A percentile compares a stretch with the other conserved stretches of the same genome.
Evolutionary conservation across 2,888 invertebrate species (phyloP).

Genomic region (Chironomus riparius): DNA sequence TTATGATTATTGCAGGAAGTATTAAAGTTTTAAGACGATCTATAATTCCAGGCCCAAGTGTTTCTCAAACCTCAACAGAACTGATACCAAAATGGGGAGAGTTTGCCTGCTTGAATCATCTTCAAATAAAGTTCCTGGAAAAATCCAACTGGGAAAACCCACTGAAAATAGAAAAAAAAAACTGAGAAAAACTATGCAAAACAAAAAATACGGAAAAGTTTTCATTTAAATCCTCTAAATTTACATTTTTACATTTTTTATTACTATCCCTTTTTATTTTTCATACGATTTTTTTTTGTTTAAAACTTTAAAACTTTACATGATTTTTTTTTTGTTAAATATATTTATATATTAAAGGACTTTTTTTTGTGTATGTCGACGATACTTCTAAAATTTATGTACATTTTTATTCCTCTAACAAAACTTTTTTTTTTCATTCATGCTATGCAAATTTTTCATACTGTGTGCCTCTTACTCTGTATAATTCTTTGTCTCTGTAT

Average conservation of each 20-base stretch:
- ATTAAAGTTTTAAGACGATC: too few species aligned
- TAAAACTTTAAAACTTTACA: constrained; percentile 23
- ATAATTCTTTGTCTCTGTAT: not conserved
- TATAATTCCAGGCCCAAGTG: too few species aligned
- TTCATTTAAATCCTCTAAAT: constrained; percentile 15
- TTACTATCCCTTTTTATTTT: constrained; percentile 13
- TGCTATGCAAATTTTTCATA: too few species aligned
- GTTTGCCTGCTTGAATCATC: too few species aligned
- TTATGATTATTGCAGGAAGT: too few species aligned
- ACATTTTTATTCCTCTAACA: not conserved
- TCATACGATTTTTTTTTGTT: not conserved
- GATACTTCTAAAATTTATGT: too few species aligned
- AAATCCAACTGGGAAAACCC: not conserved
- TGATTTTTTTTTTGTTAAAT: not conserved
- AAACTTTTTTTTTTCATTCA: not conserved
- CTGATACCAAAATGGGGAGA: too few species aligned
- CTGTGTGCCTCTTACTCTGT: too few species aligned
- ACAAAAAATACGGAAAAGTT: not conserved
- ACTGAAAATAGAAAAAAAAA: not conserved
- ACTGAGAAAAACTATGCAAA: not conserved
- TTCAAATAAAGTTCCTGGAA: too few species aligned
- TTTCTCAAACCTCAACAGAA: too few species aligned
- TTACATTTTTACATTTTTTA: constrained; percentile 23
- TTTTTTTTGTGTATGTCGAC: not conserved
- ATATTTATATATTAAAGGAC: not conserved